Evolutionary conservation across 2,113 vertebrate genomes (phyloP).

Genomic region (Myxocyprinus asiaticus): DNA sequence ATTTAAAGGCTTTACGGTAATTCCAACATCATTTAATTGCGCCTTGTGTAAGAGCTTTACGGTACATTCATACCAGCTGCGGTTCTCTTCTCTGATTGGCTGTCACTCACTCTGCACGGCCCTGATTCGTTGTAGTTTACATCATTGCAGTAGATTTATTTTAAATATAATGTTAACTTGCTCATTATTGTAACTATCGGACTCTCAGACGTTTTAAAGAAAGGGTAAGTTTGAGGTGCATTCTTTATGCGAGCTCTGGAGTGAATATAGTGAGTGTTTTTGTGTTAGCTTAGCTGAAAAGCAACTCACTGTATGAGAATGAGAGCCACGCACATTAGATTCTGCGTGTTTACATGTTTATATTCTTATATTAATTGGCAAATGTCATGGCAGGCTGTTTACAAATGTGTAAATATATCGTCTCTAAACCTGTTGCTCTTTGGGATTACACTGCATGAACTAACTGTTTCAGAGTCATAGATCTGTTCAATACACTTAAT

Average conservation of each 20-base stretch:
- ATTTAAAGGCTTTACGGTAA: no score
- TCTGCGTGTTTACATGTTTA: no score
- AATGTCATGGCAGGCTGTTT: no score
- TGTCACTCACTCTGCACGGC: background rate
- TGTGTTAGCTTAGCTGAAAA: conserved; percentile 26
- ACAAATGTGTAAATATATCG: no score
- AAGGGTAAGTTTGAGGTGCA: background rate
- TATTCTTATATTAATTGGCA: no score
- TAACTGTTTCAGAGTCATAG: no score
- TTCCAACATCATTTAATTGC: no score
- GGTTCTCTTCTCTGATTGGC: no score
- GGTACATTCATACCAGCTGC: no score
- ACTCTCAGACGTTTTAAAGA: conserved; percentile 2
- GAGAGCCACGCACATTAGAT: background rate
- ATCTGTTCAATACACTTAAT: no score
- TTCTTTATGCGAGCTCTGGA: background rate
- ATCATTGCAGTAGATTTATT: background rate
- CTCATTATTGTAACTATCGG: conserved; percentile 3
- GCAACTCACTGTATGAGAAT: background rate
- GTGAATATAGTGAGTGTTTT: background rate
- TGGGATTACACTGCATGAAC: no score
- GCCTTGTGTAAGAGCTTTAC: background rate
- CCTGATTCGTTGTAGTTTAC: background rate
- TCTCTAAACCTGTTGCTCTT: no score
- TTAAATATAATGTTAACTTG: background rate